Evolutionary conservation across 1,140 invertebrate species (phyloP).

Genomic region (Prorops nasuta): DNA sequence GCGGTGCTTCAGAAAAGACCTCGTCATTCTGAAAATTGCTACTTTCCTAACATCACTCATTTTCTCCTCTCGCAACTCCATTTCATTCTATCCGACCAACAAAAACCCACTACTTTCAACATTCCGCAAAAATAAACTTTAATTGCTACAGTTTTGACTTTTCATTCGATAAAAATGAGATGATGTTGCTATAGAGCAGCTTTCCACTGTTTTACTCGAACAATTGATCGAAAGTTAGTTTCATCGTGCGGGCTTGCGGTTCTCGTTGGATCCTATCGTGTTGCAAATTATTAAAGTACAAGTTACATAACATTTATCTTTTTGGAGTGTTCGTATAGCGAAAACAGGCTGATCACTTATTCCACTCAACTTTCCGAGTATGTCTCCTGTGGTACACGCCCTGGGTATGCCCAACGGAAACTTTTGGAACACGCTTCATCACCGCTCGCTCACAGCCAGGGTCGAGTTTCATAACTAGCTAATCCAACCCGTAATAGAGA

Average conservation of each 20-base stretch:
- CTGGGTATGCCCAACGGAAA: conserved; percentile 23
- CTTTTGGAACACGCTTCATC: conserved; percentile 40
- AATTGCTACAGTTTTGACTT: too few species aligned
- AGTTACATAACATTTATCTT: too few species aligned
- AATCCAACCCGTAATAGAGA: conserved; percentile 50
- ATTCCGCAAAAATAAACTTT: too few species aligned
- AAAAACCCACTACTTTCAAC: conserved; percentile 15
- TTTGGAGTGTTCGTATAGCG: too few species aligned
- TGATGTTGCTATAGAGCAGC: too few species aligned
- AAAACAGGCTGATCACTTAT: conserved; percentile 28
- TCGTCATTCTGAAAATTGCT: conserved; percentile 14
- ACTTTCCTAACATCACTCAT: conserved; percentile 14
- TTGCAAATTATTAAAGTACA: too few species aligned
- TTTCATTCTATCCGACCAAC: conserved; percentile 6
- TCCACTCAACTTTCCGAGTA: conserved; percentile 19
- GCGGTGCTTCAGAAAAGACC: conserved; percentile 12
- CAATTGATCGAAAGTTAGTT: too few species aligned
- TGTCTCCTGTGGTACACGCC: conserved; percentile 16
- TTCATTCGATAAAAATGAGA: too few species aligned
- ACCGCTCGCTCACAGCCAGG: conserved; percentile 28
- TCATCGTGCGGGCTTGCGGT: too few species aligned
- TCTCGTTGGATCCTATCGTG: too few species aligned
- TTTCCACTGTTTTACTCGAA: too few species aligned
- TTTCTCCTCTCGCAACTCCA: conserved; percentile 2
- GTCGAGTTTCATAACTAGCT: conserved; percentile 50